phyloP scores from a whole-genome alignment of 2,888 invertebrate genomes.

The Chorisops tibialis region DNA sequence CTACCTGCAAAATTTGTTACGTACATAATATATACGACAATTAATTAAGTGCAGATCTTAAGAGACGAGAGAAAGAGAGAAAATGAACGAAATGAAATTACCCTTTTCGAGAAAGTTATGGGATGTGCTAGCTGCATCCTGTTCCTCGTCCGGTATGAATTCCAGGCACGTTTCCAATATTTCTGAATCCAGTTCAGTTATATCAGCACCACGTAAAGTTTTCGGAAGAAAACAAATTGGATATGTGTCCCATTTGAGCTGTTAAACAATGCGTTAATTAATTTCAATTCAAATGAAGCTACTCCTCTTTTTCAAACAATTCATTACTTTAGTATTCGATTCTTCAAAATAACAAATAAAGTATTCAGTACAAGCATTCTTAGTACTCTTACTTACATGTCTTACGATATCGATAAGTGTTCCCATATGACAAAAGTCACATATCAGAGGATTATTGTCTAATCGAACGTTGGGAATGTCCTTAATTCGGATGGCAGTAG shows the following conservation, averaged over 20 bases:
- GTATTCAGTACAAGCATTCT: no score
- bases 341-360: no score
- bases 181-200: constrained; percentile 49
- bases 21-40: not conserved
- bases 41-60: constrained; percentile 20
- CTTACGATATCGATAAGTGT: constrained; percentile 51
- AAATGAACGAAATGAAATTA: constrained; percentile 32
- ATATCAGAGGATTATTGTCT: constrained; percentile 52
- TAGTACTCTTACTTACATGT: constrained; percentile 49
- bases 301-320: no score
- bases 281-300: no score
- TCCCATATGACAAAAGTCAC: constrained; percentile 53
- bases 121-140: constrained; percentile 54
- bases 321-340: no score
- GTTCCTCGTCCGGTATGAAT: constrained; percentile 54
- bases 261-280: constrained; percentile 25
- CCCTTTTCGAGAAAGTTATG: constrained; percentile 57
- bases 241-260: constrained; percentile 52
- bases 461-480: constrained; percentile 50
- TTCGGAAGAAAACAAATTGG: constrained; percentile 52
- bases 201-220: constrained; percentile 49
- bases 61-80: constrained; percentile 12
- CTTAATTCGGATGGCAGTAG: constrained; percentile 47
- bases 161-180: constrained; percentile 50
- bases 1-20: constrained; percentile 52